Percentiles rank a stretch among this genome's conserved stretches.
Evolutionary conservation across 2,113 vertebrate species (phyloP).

Genomic region (Campylorhamphus procurvoides): DNA sequence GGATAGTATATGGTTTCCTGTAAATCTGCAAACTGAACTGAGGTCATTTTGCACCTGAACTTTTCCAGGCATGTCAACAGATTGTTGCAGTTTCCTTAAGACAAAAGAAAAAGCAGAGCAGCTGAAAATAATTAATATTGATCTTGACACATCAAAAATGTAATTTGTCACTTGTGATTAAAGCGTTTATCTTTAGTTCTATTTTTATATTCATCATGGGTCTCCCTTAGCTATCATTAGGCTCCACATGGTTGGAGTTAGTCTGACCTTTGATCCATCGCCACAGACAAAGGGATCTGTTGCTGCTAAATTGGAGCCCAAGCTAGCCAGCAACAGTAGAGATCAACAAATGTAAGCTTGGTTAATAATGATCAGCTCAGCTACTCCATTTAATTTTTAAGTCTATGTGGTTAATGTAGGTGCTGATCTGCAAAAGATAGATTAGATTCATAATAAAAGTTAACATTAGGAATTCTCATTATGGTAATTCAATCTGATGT

Average conservation of each 20-base stretch:
- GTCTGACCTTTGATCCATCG: constrained; percentile 64
- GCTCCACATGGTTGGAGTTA: constrained; percentile 71
- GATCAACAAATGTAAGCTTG: not conserved
- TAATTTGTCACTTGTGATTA: constrained; percentile 69
- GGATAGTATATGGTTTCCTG: constrained; percentile 53
- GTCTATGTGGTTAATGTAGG: not conserved
- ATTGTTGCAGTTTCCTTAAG: constrained; percentile 59
- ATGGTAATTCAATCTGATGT: not conserved
- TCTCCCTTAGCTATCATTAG: constrained; percentile 67
- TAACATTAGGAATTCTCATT: not conserved
- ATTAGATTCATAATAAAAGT: not conserved
- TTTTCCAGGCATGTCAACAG: constrained; percentile 59
- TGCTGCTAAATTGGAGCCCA: constrained; percentile 42
- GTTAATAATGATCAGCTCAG: not conserved
- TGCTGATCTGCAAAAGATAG: not conserved
- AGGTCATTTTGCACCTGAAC: constrained; percentile 69
- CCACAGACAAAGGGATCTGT: constrained; percentile 52
- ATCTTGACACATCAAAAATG: constrained; percentile 72
- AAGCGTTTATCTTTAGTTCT: constrained; percentile 67
- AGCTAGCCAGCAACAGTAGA: not conserved
- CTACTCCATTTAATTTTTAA: not conserved
- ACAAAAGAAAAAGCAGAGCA: constrained; percentile 58
- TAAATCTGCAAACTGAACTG: constrained; percentile 60
- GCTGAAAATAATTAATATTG: constrained; percentile 73
- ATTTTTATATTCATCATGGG: constrained; percentile 57